These are phyloP conservation scores for Uloborus diversus DNA, from an alignment of 1,140 invertebrate genomes.

Conservation along the genomic window DNA sequence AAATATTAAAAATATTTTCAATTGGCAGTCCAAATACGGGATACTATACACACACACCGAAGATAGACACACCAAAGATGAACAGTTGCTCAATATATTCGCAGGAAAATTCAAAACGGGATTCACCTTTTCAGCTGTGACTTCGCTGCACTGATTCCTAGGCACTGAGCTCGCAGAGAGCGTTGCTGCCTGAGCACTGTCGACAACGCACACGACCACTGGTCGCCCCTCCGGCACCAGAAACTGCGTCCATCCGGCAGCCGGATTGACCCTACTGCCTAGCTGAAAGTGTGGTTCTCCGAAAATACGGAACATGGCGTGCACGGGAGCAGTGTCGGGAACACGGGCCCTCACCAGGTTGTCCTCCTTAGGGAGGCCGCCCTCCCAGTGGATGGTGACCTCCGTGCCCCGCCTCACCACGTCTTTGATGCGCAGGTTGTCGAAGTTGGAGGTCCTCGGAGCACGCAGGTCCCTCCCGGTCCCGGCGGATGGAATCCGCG, in stretches of 20 bases:
- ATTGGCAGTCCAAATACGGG: too few species aligned
- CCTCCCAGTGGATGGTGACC: constrained; percentile 91
- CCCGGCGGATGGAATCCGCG: not conserved
- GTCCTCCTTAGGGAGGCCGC: constrained; percentile 78
- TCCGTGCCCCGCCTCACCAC: constrained; percentile 73
- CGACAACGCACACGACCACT: constrained; percentile 86
- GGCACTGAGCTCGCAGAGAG: constrained; percentile 85
- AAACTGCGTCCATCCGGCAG: constrained; percentile 76
- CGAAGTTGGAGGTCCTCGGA: constrained; percentile 45
- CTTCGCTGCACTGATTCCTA: constrained; percentile 86
- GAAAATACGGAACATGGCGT: constrained; percentile 88
- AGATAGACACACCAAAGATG: too few species aligned
- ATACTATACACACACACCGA: too few species aligned
- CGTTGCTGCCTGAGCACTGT: constrained; percentile 76
- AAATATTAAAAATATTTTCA: too few species aligned
- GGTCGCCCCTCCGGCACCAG: constrained; percentile 25
- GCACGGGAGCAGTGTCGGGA: constrained; percentile 74
- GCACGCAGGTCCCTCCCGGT: constrained; percentile 27
- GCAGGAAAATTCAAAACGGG: constrained; percentile 36
- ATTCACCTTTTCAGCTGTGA: constrained; percentile 67
- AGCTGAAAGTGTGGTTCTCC: constrained; percentile 88
- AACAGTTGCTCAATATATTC: too few species aligned
- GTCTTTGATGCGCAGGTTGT: constrained; percentile 74
- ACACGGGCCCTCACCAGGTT: constrained; percentile 73
- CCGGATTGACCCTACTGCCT: constrained; percentile 90